Evolutionary conservation across 2,888 invertebrate species (phyloP), one percentile per base, ranked within the genome.

Genomic region (Andrena marginata): DNA sequence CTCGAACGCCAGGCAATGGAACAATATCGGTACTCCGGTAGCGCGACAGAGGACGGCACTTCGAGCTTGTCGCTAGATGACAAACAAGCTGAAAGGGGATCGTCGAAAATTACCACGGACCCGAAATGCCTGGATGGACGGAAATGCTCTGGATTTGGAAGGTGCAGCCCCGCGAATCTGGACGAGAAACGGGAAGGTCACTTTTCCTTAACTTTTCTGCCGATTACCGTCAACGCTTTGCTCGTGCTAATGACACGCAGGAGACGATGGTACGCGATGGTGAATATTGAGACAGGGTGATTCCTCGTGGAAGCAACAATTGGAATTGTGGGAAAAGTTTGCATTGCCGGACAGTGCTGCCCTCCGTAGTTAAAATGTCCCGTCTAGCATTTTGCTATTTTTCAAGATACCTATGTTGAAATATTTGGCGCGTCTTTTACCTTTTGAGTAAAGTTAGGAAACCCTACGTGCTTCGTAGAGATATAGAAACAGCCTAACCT

Each of bases 1-100:
- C 90, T 93, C 10, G 93, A 93, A 35, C 91, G 91, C 2, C 93
- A 93, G 54, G 93, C 93, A 1, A 73, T 92, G 85, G 93, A 93
- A 79, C 93, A 93, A 73, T 93, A 93, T 64, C 88, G 83, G 77
- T 89, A 86, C 70, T 80, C 87, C 8, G 90, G 86, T 4, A 89
- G 23, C 16, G 33, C 23, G 3, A 77, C 64, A 29, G 86, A 80
- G 0, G 78, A 63, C 0, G 64, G 8, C 0, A 10, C 23, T 20
- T 48, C 62, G 16, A 51, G 23, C 2, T 2, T 7, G 2, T 20
- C n/a, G 0, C 4, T 3, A 7, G 56, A 74, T 2, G 77, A 60
- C 2, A 75, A 72, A 49, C 35, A 35, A 2, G 7, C 6, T 7
- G 31, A 6, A 2, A 69, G 72, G 0, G 31, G 16, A 7, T 20